A percentile compares a stretch with the other conserved stretches of the same genome.
Conservation (phyloP, 2,888 invertebrate genomes). For the Tenodera sinensis region DNA sequence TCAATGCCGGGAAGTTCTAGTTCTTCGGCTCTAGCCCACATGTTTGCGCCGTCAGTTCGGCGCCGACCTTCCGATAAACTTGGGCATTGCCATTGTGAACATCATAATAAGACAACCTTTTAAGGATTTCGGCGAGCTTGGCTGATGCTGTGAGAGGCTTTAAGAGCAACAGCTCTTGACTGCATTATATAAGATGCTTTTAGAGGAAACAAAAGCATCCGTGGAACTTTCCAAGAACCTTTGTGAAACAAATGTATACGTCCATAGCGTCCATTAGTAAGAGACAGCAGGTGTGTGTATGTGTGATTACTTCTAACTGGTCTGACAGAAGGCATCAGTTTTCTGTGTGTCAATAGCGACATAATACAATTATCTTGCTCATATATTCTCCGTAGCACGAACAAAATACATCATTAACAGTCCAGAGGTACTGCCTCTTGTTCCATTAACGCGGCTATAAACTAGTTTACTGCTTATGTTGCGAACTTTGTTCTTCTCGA, state of each 20-base stretch:
- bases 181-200: not conserved
- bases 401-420: not conserved
- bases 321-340: not conserved
- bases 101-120: too few relatives aligned
- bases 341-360: not conserved
- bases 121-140: too few relatives aligned
- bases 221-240: not conserved
- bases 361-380: not conserved
- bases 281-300: not conserved
- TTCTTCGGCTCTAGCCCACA: too few relatives aligned
- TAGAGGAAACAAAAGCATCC: not conserved
- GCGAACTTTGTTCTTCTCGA: not conserved
- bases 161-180: too few relatives aligned
- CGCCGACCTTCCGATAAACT: too few relatives aligned
- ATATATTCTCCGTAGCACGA: not conserved
- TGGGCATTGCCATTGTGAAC: too few relatives aligned
- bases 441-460: not conserved
- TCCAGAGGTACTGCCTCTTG: not conserved
- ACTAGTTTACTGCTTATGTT: not conserved
- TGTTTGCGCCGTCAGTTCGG: too few relatives aligned
- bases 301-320: not conserved
- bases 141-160: not conserved
- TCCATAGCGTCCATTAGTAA: not conserved
- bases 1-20: too few relatives aligned
- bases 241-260: not conserved